Percentiles rank a stretch among this genome's conserved stretches.
Conservation (phyloP, 1,140 invertebrate species). For the Pseudoatta argentina region DNA sequence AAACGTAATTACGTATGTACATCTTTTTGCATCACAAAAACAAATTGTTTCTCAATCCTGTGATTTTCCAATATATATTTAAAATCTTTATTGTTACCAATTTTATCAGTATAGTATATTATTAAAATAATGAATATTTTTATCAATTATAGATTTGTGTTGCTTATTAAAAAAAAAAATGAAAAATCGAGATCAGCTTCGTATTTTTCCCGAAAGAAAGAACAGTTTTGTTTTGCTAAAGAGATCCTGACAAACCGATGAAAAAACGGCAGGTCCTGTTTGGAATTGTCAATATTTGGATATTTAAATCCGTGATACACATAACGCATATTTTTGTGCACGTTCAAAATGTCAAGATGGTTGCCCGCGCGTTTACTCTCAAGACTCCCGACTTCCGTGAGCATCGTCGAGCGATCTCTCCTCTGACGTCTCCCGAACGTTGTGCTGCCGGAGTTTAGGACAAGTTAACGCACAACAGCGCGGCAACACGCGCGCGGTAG, state of each 20-base stretch:
- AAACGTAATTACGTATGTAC: neutral
- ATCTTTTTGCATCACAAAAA: neutral
- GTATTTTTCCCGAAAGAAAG: neutral
- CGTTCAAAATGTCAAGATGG: neutral
- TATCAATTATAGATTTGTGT: neutral
- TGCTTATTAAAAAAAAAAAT: neutral
- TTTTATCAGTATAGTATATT: neutral
- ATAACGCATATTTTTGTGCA: slow-evolving; percentile 54
- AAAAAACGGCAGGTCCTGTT: neutral
- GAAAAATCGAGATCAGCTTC: neutral
- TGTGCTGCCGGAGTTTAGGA: slow-evolving; percentile 79
- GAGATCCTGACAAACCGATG: neutral
- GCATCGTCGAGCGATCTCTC: slow-evolving; percentile 30
- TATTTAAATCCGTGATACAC: slow-evolving; percentile 17
- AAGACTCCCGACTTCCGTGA: slow-evolving; percentile 31
- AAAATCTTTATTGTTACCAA: neutral
- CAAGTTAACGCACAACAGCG: slow-evolving; percentile 84
- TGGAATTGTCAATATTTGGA: slow-evolving; percentile 49
- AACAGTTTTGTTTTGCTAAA: neutral
- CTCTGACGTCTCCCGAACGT: slow-evolving; percentile 52
- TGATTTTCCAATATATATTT: neutral
- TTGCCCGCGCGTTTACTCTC: slow-evolving; percentile 17
- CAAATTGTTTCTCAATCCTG: neutral
- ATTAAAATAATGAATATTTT: neutral
- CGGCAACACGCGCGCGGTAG: slow-evolving; percentile 75